Evolutionary conservation across 1,140 invertebrate species (phyloP), one percentile per base, ranked within the genome.

Genomic region (Aphidius ervi): DNA sequence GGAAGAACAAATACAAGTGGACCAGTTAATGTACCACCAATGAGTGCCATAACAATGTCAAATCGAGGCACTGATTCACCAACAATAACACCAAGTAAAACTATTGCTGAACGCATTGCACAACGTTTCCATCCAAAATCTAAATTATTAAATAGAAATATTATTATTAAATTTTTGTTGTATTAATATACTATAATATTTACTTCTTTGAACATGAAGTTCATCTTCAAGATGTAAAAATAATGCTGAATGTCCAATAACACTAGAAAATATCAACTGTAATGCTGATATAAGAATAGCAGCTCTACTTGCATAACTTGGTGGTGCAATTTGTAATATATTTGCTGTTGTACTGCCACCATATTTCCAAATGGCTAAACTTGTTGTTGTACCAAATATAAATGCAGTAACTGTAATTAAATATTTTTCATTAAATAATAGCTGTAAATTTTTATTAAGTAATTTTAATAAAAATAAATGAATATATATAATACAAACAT

Each of bases 1-100:
- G 94, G 94, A 31, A 95, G 82, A 16, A 97, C 83, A 62, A 94
- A 94, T 62, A 94, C 87, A 6, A 95, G 73, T 0, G 91, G 91
- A 0, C 91, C 90, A 0, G 90, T 93, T 1, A 95, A 84, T 0
- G 89, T 89, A 10, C 93, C 93, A 5, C 89, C 89, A 5, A 96
- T 86, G 5, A 97, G 78, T 39, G 92, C 86, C 86, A 97, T 90
- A 4, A 97, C 87, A n/a, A 93, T 81, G 63, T 94, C 93, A 71
- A 96, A 96, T 64, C 88, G 82, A 0, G 94, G 93, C 1, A 97
- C 85, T 5, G 88, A 85, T 78, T 93, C 89, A 0, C 87, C 93
- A 5, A 95, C 78, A 20, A 92, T 85, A 5, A 95, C 85, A 0
- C 88, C 87, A 1, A 89, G 62, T 0, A 85, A 81, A 9, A 94